phyloP scores from a whole-genome alignment of 2,797 vertebrate genomes.

The Meda fulgida region DNA sequence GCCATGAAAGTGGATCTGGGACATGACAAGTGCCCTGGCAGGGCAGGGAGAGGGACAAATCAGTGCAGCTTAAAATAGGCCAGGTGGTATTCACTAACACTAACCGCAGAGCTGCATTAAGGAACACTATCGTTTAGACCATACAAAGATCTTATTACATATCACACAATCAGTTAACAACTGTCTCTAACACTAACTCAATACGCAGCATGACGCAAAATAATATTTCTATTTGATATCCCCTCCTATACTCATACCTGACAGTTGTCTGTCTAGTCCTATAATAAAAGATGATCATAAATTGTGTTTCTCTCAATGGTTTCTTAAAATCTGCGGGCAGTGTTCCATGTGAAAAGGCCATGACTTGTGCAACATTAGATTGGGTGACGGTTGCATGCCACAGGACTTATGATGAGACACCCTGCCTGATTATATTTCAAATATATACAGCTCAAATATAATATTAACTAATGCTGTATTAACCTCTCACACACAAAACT shows the following conservation, averaged over 20 bases:
- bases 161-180: conserved; percentile 15
- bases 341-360: conserved; percentile 23
- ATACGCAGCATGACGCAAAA: conserved; percentile 5
- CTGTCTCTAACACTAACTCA: background rate
- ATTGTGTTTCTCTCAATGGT: background rate
- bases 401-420: conserved; percentile 7
- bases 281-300: background rate
- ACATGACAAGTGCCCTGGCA: conserved; percentile 48
- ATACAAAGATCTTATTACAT: conserved; percentile 36
- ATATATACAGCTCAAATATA: conserved; percentile 4
- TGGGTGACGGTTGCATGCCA: conserved; percentile 13
- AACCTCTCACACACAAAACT: background rate
- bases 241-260: background rate
- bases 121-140: conserved; percentile 21
- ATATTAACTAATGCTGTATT: background rate
- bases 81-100: conserved; percentile 49
- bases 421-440: conserved; percentile 21
- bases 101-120: conserved; percentile 32
- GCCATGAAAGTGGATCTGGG: conserved; percentile 63
- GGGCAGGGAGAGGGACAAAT: conserved; percentile 54
- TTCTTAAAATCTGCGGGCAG: background rate
- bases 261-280: background rate
- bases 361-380: conserved; percentile 35
- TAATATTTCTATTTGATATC: background rate
- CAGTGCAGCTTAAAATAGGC: conserved; percentile 62